Evolutionary conservation across 2,888 invertebrate species (phyloP).

Genomic region (Crioceris asparagi): DNA sequence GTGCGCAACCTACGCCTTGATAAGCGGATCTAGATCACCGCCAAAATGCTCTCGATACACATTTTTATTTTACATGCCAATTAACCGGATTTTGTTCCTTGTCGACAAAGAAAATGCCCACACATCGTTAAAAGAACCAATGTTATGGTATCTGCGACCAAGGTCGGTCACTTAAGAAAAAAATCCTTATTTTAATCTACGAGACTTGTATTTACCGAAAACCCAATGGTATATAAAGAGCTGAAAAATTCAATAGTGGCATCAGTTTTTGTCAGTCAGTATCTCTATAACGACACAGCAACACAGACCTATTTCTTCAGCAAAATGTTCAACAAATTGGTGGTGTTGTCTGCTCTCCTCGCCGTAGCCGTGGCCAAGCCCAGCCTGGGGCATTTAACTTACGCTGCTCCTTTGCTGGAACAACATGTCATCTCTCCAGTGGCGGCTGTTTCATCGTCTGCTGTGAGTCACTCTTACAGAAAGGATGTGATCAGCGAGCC

Average conservation of each 20-base stretch:
- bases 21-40: too few species aligned
- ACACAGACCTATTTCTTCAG: constrained; percentile 19
- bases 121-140: too few species aligned
- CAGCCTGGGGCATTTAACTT: constrained; percentile 8
- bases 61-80: too few species aligned
- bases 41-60: too few species aligned
- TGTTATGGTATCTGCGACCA: too few species aligned
- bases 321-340: constrained; percentile 30
- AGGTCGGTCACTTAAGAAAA: too few species aligned
- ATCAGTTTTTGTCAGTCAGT: constrained; percentile 17
- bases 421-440: constrained; percentile 8
- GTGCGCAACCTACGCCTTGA: too few species aligned
- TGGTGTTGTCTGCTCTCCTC: constrained; percentile 45
- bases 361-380: constrained; percentile 43
- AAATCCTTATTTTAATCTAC: too few species aligned
- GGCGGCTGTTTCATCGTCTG: constrained; percentile 12
- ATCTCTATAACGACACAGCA: constrained; percentile 8
- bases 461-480: constrained; percentile 22
- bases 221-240: constrained; percentile 7
- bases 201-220: too few species aligned
- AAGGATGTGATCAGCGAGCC: constrained; percentile 21
- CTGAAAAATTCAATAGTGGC: background rate
- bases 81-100: too few species aligned
- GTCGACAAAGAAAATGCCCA: too few species aligned
- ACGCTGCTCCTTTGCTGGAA: constrained; percentile 5